phyloP scores from a whole-genome alignment of 1,140 invertebrate species.

The Lamellibrachia luymesi region DNA sequence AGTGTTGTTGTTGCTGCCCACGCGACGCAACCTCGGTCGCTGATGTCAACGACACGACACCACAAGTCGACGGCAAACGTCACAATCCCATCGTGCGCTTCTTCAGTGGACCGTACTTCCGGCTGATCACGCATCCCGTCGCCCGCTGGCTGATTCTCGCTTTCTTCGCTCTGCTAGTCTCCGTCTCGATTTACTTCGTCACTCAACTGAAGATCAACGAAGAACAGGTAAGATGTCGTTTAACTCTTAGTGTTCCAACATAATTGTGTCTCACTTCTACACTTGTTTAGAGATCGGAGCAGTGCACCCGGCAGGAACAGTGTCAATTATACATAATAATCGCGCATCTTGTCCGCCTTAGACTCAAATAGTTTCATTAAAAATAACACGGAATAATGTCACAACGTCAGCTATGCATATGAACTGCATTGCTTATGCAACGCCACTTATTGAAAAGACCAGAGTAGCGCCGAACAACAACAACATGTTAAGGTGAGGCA shows the following conservation, averaged over 20 bases:
- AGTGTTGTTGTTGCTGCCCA: constrained; percentile 27
- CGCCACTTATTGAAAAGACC: no score
- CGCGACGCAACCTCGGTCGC: not conserved
- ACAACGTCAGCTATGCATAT: no score
- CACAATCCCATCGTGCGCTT: constrained; percentile 22
- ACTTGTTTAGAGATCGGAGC: not conserved
- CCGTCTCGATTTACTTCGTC: constrained; percentile 38
- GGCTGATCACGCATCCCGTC: constrained; percentile 29
- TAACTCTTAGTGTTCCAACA: not conserved
- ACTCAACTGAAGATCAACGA: constrained; percentile 39
- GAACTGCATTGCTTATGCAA: no score
- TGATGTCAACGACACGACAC: no score
- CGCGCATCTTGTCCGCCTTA: not conserved
- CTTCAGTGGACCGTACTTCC: constrained; percentile 27
- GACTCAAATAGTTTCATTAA: not conserved
- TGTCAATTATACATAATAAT: not conserved
- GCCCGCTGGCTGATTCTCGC: constrained; percentile 32
- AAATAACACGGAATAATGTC: no score
- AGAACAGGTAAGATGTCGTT: constrained; percentile 36
- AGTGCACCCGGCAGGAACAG: not conserved
- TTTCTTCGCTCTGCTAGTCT: constrained; percentile 28
- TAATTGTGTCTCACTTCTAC: not conserved
- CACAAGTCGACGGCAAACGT: not conserved
- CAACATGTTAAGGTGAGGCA: no score
- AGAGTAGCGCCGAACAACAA: no score